These are phyloP conservation scores for Montipora cactus DNA, from an alignment of 64 coral and sea anemone genomes.

Conservation along the genomic window DNA sequence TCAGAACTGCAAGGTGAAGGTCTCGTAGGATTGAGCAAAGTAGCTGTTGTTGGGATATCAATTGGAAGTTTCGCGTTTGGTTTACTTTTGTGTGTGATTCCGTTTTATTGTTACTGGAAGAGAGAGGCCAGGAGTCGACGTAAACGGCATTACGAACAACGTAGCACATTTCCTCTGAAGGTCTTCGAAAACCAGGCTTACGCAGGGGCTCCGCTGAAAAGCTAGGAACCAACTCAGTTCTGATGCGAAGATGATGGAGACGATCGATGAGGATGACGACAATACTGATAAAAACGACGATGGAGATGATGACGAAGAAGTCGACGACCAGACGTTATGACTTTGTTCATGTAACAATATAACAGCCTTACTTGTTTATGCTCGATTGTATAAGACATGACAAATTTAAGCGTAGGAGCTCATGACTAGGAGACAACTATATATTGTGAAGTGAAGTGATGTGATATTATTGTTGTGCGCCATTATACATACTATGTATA, in stretches of 20 bases:
- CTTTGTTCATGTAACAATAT: conserved; percentile 3
- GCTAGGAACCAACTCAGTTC: background rate
- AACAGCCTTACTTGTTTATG: background rate
- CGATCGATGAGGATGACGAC: background rate
- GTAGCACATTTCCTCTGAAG: background rate
- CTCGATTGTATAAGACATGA: background rate
- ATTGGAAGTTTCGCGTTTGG: conserved; percentile 8
- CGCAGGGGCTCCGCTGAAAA: background rate
- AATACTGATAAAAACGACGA: no score
- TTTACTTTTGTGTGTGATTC: background rate
- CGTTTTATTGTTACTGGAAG: no score
- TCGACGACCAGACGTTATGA: background rate
- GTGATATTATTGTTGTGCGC: no score
- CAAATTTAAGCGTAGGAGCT: background rate
- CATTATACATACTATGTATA: no score
- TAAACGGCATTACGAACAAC: background rate
- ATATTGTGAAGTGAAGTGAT: no score
- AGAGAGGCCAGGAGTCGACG: no score
- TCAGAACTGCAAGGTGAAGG: background rate
- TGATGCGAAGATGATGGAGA: background rate
- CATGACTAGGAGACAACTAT: background rate
- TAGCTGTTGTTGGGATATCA: background rate
- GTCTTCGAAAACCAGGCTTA: background rate
- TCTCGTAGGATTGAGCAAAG: background rate
- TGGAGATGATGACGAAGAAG: background rate